Base-by-base conservation (phyloP, 92 coral and sea anemone species). In the Isaurus tuberculatus region DNA sequence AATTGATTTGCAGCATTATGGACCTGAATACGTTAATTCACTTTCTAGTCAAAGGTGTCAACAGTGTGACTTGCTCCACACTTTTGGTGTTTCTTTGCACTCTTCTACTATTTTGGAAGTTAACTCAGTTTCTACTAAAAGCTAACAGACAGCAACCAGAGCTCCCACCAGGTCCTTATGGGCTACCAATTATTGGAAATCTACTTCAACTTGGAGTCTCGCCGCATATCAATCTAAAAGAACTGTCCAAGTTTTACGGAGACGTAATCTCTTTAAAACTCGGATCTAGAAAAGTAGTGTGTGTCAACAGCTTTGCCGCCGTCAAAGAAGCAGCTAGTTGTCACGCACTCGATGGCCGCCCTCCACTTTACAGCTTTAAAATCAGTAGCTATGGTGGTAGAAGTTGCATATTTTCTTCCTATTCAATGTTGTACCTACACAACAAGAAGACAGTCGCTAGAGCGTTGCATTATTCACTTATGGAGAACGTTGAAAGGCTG, bases 181-280 rank as follows among this genome's bases (percentile, higher is more conserved):
- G 98, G 14, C 83, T 92, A 40, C 99, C 99, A 48, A 36, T 97
- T 34, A 79, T 97, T 66, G 99, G 99, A 20, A 94, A 86, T 88
- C 94, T 96, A 36, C 86, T 90, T 25, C 92, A 91, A 30, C 89
- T 96, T 70, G 99, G 94, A 61, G 81, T 84, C 40, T 67, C 85
- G 33, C 95, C 95, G 37, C 95, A 94, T 81, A 42, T 91, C 74
- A 80, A 84, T 53, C 87, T 94, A 46, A 71, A 91, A 61, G 83
- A 87, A 88, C 70, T 94, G 90, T 90, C 98, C 68, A 86, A 94
- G 73, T 81, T 75, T 6, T 94, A 89, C 79, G 98, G 98, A 27
- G 91, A 85, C 58, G 86, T 94, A 49, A 82, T 87, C 69, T 85
- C 89, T 42, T 82, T 94, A 49, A 91, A 89, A 42, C 92, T 94